Percentiles rank a stretch among this genome's conserved stretches.
These are phyloP conservation scores for Aphrophora alni DNA, from an alignment of 2,888 invertebrate genomes.

Conservation along the genomic window DNA sequence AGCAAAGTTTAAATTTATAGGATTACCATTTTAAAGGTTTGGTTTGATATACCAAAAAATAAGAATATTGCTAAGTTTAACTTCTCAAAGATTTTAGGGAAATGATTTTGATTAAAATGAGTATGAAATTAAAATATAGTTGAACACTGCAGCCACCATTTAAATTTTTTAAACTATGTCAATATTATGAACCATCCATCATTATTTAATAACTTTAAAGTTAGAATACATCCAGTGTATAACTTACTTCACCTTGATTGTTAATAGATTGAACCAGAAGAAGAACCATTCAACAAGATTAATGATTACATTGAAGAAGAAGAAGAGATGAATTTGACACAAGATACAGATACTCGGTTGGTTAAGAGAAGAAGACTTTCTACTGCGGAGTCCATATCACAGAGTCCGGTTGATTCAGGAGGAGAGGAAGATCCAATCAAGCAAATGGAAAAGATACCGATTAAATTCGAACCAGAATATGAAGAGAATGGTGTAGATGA, in stretches of 20 bases:
- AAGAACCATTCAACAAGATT: not conserved
- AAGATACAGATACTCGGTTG: not conserved
- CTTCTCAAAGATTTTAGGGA: too few relatives aligned
- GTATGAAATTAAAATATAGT: too few relatives aligned
- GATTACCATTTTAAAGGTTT: too few relatives aligned
- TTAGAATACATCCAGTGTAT: too few relatives aligned
- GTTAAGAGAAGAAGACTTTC: not conserved
- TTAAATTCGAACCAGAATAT: not conserved
- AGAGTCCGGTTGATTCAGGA: not conserved
- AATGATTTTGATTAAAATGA: too few relatives aligned
- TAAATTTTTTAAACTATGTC: too few relatives aligned
- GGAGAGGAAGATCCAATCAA: not conserved
- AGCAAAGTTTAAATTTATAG: too few relatives aligned
- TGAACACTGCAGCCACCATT: too few relatives aligned
- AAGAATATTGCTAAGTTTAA: too few relatives aligned
- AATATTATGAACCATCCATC: too few relatives aligned
- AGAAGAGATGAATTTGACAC: not conserved
- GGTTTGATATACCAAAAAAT: too few relatives aligned
- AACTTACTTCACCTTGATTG: not conserved
- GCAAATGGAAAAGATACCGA: not conserved
- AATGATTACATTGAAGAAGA: not conserved
- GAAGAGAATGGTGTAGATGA: not conserved
- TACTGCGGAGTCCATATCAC: not conserved
- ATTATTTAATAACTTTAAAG: too few relatives aligned
- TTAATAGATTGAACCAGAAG: not conserved